A percentile compares a stretch with the other conserved stretches of the same genome.
phyloP scores from a whole-genome alignment of 2,888 invertebrate genomes.

The Lissocephala sabroskyi region DNA sequence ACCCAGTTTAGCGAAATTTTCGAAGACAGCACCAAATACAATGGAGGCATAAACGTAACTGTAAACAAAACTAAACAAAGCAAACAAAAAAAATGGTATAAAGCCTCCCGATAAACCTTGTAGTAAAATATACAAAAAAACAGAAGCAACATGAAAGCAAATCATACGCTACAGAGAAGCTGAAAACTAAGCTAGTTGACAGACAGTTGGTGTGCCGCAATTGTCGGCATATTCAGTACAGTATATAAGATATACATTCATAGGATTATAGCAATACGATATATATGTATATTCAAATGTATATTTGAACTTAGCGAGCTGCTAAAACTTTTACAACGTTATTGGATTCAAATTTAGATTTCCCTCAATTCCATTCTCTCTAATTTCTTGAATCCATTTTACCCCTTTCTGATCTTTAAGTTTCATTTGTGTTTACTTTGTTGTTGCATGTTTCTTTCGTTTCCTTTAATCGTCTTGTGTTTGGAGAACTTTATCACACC shows the following conservation, averaged over 20 bases:
- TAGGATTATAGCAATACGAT: constrained; percentile 15
- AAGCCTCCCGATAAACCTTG: constrained; percentile 47
- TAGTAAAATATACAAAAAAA: constrained; percentile 60
- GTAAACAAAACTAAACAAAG: constrained; percentile 22
- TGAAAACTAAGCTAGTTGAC: constrained; percentile 31
- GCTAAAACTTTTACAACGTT: constrained; percentile 28
- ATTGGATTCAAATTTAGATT: too few species aligned
- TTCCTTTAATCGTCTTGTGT: too few species aligned
- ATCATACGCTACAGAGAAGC: constrained; percentile 11
- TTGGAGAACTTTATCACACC: constrained; percentile 8
- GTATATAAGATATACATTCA: constrained; percentile 18
- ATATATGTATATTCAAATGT: not conserved
- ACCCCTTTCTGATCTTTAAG: constrained; percentile 16
- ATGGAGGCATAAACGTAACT: constrained; percentile 1
- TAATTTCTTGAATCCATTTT: too few species aligned
- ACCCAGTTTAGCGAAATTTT: constrained; percentile 62
- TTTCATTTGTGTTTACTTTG: constrained; percentile 15
- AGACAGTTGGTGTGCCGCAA: constrained; percentile 1
- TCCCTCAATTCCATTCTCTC: too few species aligned
- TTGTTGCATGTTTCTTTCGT: constrained; percentile 4
- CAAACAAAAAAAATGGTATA: constrained; percentile 18
- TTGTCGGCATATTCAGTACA: constrained; percentile 3
- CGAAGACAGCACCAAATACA: constrained; percentile 24
- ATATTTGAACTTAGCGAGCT: constrained; percentile 11
- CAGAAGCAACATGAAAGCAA: constrained; percentile 18